A percentile compares a stretch with the other conserved stretches of the same genome.
Evolutionary conservation across 2,113 vertebrate species (phyloP).

Genomic region (Rutilus rutilus): DNA sequence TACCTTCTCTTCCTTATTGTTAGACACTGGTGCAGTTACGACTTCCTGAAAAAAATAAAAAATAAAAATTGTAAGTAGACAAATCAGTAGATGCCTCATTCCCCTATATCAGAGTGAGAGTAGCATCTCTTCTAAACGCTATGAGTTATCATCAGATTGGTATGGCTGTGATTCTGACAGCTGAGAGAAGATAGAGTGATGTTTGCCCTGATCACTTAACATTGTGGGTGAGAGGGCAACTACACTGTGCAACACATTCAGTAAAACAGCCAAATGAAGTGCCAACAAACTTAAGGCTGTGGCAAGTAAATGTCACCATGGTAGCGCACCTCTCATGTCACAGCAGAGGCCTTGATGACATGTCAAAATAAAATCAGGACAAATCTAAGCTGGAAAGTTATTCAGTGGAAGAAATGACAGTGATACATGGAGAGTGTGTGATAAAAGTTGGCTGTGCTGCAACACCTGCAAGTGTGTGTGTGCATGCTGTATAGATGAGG

Average conservation of each 20-base stretch:
- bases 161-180: not conserved
- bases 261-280: not conserved
- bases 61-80: slow-evolving; percentile 35
- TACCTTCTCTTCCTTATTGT: slow-evolving; percentile 73
- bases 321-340: slow-evolving; percentile 5
- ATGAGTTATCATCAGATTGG: not conserved
- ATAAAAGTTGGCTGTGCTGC: slow-evolving; percentile 19
- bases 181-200: not conserved
- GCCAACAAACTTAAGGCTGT: not conserved
- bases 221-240: not conserved
- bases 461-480: slow-evolving; percentile 31
- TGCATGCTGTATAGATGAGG: slow-evolving; percentile 56
- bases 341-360: slow-evolving; percentile 25
- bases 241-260: not conserved
- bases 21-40: slow-evolving; percentile 56
- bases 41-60: slow-evolving; percentile 61
- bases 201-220: not conserved
- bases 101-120: not conserved
- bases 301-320: slow-evolving; percentile 26
- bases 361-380: slow-evolving; percentile 45
- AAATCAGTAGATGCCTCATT: slow-evolving; percentile 1
- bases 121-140: not conserved
- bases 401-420: slow-evolving; percentile 30
- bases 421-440: slow-evolving; percentile 10
- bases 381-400: slow-evolving; percentile 40